A percentile compares a stretch with the other conserved stretches of the same genome.
Conservation (phyloP, 2,113 vertebrate genomes). For the rabbit (Oryctolagus cuniculus) region mOryCun1.1 NC_091432.1:47184001-47184500, state of each 20-base stretch:
- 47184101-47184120: slow-evolving; percentile 85
- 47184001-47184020: slow-evolving; percentile 83
- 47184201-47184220: slow-evolving; percentile 23
- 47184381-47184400: too few relatives aligned
- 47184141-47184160: slow-evolving; percentile 87
- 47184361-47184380: too few relatives aligned
- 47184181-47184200: slow-evolving; percentile 72
- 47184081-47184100: slow-evolving; percentile 85
- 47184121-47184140: slow-evolving; percentile 90
- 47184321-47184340: neutral
- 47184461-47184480: too few relatives aligned
- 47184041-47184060: slow-evolving; percentile 83
- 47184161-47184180: slow-evolving; percentile 87
- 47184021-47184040: slow-evolving; percentile 74
- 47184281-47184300: neutral
- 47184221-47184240: neutral
- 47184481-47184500: too few relatives aligned
- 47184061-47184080: slow-evolving; percentile 74
- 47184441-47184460: too few relatives aligned
- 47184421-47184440: too few relatives aligned
- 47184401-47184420: too few relatives aligned
- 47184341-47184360: neutral
- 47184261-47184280: neutral
- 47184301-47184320: neutral
- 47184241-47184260: neutral